Base-by-base conservation (phyloP, 2,888 invertebrate species). In the Opisthograptis luteolata region DNA sequence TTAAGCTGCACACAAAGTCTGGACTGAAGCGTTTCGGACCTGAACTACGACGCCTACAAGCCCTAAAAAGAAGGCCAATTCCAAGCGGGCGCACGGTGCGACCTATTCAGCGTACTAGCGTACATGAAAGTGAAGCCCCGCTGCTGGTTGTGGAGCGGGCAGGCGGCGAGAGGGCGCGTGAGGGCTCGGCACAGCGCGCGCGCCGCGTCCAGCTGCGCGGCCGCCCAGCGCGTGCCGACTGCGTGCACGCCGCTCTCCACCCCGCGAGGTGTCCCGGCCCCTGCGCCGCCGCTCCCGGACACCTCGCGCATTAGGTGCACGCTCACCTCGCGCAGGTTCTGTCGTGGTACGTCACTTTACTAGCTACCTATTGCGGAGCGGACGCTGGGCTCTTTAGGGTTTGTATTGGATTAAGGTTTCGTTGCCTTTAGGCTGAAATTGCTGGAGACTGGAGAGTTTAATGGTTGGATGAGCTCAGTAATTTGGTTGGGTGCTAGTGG, bases 281-380 rank as follows among this genome's bases (percentile, higher is more conserved):
- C 94, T 14, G 57, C 42, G 60, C 94, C 93, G 5, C 93, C 92
- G 72, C 9, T 56, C 42, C 64, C 59, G 1, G 62, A 55, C 69
- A 95, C 94, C 70, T 73, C 77, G 22, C 83, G 95, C 67, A 96
- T 91, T 58, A 96, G 87, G 84, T 96, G 96, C 82, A 96, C 95
- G 77, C 95, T 96, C 54, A 97, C 87, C 73, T 96, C 96, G n/a
- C 96, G 93, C 39, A 96, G 87, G 82, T 96, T 97, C 95, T 96
- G 35, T 42, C 24, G 41, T 14, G 10, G 34, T 35, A 30, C 3
- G 5, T 22, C 10, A 41, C 19, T 9, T 25, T 43, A 20, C n/a
- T n/a, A n/a, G n/a, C n/a, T n/a, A n/a, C n/a, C n/a, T n/a, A n/a
- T n/a, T n/a, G n/a, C n/a, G n/a, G n/a, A n/a, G n/a, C n/a, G n/a